These are phyloP conservation scores for Microvelia longipes DNA, from an alignment of 1,140 invertebrate species.

Conservation along the genomic window DNA sequence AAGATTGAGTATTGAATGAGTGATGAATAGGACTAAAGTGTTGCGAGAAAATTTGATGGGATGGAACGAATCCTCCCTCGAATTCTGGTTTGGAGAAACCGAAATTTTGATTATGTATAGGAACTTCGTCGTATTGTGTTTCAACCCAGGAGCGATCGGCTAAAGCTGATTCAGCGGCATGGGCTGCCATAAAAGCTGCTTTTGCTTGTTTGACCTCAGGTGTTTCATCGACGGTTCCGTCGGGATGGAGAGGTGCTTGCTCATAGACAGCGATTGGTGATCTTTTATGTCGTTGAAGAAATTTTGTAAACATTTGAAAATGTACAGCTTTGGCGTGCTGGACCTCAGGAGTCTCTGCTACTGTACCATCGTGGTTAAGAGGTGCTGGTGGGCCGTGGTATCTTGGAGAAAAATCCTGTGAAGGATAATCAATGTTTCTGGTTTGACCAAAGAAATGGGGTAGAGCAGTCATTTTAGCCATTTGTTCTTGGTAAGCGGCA, in stretches of 20 bases:
- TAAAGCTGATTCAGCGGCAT: neutral
- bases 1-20: neutral
- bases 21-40: neutral
- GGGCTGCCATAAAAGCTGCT: slow-evolving; percentile 23
- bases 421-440: no score
- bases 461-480: no score
- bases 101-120: neutral
- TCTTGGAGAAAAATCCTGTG: no score
- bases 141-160: neutral
- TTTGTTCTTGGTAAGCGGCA: no score
- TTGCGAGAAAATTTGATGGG: no score
- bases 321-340: neutral
- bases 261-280: neutral
- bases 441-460: no score
- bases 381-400: slow-evolving; percentile 2
- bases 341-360: slow-evolving; percentile 1
- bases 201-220: slow-evolving; percentile 40
- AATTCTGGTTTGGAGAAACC: neutral
- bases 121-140: neutral
- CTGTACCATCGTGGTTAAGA: slow-evolving; percentile 3
- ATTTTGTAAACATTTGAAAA: neutral
- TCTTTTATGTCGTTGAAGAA: neutral
- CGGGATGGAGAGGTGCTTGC: slow-evolving; percentile 26
- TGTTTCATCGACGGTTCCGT: slow-evolving; percentile 41
- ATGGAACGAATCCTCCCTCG: neutral